Base-by-base conservation (phyloP, 1,140 invertebrate species). In the Zaprionus ghesquierei region DNA sequence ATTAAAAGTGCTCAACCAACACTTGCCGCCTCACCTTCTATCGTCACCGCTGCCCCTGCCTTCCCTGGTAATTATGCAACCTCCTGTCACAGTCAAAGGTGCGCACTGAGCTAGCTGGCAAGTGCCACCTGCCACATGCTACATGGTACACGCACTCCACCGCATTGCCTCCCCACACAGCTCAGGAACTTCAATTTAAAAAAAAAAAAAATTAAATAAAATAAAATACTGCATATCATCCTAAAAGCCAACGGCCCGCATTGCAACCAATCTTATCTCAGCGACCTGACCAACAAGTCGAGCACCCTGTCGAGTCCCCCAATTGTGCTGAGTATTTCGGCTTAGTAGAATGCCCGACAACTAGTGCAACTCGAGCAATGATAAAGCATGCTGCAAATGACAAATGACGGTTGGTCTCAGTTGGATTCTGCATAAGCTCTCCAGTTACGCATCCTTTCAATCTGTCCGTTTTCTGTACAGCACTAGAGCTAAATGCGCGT, bases 1-100 rank as follows among this genome's bases (percentile, higher is more conserved):
- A 71, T 66, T 71, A 53, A 61, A 71, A 79, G 66, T 80, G 71
- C 71, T 72, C 41, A 51, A 18, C 18, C 38, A 69, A 50, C 18
- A n/a, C n/a, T n/a, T 53, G 3, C 22, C 0, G 41, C 27, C 35
- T 15, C 27, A n/a, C 15, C 44, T 41, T 53, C 15, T 51, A 25
- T 10, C n/a, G 6, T 18, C 3, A 0, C 0, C 41, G n/a, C 31
- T 29, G 35, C 15, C 25, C 4, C 50, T 44, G 63, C 41, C 22
- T 18, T 9, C 25, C 3, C 13, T 58, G 53, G 50, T 65, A 65
- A 71, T 71, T 71, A 41, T 71, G 69, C 69, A 71, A 71, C 50
- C n/a, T n/a, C n/a, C n/a, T n/a, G n/a, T n/a, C n/a, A n/a, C n/a
- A n/a, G n/a, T n/a, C n/a, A n/a, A n/a, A n/a, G n/a, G n/a, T n/a